Evolutionary conservation across 2,888 invertebrate genomes (phyloP).

Genomic region (Apamea anceps): DNA sequence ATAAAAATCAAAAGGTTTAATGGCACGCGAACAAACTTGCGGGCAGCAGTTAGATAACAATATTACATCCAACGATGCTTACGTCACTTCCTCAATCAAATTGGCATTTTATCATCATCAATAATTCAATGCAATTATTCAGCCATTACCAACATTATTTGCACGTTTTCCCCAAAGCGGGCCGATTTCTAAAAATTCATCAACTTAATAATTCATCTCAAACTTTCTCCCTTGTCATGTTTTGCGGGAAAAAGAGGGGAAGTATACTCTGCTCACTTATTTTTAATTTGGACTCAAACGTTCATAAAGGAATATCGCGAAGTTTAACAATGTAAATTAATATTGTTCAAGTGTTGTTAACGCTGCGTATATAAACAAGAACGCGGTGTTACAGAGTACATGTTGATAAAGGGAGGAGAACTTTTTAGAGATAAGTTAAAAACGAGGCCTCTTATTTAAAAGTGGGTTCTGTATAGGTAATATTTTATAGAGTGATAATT

Average conservation of each 20-base stretch:
- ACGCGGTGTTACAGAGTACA: not conserved
- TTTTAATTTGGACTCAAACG: constrained; percentile 62
- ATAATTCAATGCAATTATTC: constrained; percentile 12
- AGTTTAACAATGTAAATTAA: constrained; percentile 62
- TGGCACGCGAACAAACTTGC: no score
- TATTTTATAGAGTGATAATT: no score
- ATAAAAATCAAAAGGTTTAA: no score
- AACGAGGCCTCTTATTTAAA: not conserved
- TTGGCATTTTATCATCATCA: constrained; percentile 38
- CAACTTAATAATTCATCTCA: constrained; percentile 59
- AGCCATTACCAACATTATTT: constrained; percentile 44
- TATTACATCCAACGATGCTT: not conserved
- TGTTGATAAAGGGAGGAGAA: not conserved
- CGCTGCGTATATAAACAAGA: constrained; percentile 1
- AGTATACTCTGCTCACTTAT: constrained; percentile 37
- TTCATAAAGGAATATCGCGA: constrained; percentile 53
- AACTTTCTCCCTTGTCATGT: constrained; percentile 59
- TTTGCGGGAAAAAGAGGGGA: constrained; percentile 47
- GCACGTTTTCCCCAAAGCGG: constrained; percentile 48
- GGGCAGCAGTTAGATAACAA: not conserved
- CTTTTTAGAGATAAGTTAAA: not conserved
- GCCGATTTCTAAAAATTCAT: constrained; percentile 33
- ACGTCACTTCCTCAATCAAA: constrained; percentile 36
- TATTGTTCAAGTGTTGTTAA: constrained; percentile 51
- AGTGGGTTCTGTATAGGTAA: no score